Conservation (phyloP, 53 echinoderm and acorn worm species). For the Echinometra lucunter region DNA sequence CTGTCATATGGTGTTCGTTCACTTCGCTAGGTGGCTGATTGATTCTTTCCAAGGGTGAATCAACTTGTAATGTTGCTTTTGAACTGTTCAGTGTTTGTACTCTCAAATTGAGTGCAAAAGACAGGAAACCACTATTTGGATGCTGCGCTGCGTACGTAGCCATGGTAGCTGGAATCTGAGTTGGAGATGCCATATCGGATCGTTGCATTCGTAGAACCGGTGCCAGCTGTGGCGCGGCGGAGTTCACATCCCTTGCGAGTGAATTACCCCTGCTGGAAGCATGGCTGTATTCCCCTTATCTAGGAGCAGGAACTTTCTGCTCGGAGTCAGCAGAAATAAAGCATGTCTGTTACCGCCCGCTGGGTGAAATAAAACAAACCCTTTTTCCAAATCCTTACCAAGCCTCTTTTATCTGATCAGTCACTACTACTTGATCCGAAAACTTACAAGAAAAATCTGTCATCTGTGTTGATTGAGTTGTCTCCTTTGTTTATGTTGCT, state of each 20-base stretch:
- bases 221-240: not conserved
- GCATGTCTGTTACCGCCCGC: not conserved
- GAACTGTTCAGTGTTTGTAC: not conserved
- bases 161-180: not conserved
- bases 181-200: not conserved
- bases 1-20: no score
- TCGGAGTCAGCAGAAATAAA: not conserved
- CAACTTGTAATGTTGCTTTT: no score
- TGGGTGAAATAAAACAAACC: slow-evolving; percentile 8
- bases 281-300: no score
- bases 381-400: not conserved
- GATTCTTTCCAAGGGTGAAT: no score
- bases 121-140: not conserved
- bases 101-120: not conserved
- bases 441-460: not conserved
- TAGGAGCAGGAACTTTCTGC: not conserved
- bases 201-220: not conserved
- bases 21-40: no score
- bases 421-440: not conserved
- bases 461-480: not conserved
- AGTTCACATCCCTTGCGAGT: not conserved
- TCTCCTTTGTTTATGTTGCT: not conserved
- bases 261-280: no score
- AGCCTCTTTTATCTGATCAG: not conserved
- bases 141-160: not conserved